Conservation (phyloP, 2,797 vertebrate genomes). For the Hippopotamyrus pictus region DNA sequence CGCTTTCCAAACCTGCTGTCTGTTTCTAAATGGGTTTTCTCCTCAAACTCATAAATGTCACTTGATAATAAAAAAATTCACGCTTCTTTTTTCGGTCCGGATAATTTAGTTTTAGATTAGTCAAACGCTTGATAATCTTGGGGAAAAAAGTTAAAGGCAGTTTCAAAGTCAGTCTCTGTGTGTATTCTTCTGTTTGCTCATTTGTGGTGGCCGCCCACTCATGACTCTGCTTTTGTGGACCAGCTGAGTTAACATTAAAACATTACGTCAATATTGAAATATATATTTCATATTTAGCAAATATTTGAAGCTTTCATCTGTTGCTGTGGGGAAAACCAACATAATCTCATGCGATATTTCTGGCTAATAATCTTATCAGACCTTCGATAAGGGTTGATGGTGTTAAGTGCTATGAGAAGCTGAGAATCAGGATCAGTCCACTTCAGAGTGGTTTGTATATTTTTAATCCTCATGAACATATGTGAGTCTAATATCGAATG, state of each 20-base stretch:
- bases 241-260: neutral
- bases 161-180: neutral
- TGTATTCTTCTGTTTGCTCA: neutral
- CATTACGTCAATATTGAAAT: neutral
- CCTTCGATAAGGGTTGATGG: neutral
- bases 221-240: neutral
- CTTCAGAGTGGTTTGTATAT: neutral
- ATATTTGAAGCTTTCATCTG: neutral
- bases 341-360: neutral
- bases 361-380: neutral
- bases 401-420: neutral
- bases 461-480: neutral
- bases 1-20: neutral
- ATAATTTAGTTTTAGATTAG: neutral
- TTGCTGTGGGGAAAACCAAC: neutral
- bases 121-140: neutral
- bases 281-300: slow-evolving; percentile 3
- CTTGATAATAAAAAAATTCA: neutral
- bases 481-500: neutral
- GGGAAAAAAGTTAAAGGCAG: neutral
- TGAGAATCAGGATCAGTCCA: neutral
- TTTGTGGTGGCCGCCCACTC: neutral
- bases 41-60: neutral
- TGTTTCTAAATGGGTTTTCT: neutral
- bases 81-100: neutral